Evolutionary conservation across 2,113 vertebrate species (phyloP).

Genomic region (Todiramphus saurophagus): DNA sequence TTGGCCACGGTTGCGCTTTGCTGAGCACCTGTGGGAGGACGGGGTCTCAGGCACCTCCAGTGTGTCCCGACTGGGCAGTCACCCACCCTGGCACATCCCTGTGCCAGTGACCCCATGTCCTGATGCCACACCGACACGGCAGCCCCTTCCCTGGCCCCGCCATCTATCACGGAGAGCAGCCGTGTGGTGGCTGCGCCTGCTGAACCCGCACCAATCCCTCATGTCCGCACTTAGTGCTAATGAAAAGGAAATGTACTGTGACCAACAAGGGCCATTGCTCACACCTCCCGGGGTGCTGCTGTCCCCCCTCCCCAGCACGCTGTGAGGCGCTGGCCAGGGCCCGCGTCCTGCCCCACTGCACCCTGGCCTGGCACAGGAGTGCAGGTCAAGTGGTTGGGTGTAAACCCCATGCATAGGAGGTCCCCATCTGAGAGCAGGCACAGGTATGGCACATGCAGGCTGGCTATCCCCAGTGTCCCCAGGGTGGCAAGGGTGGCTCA

Average conservation of each 20-base stretch:
- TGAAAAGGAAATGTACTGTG: slow-evolving; percentile 86
- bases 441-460: accelerated
- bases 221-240: slow-evolving; percentile 83
- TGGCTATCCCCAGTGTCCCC: not conserved
- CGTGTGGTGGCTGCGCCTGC: not conserved
- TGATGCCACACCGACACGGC: accelerated
- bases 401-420: no score
- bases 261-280: slow-evolving; percentile 82
- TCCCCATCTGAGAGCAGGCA: accelerated
- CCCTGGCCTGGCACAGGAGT: not conserved
- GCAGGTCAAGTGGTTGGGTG: not conserved
- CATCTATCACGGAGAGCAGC: slow-evolving; percentile 47
- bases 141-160: not conserved
- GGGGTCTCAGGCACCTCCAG: not conserved
- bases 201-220: slow-evolving; percentile 79
- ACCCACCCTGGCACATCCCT: accelerated
- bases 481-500: not conserved
- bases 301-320: not conserved
- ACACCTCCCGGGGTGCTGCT: slow-evolving; percentile 58
- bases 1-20: slow-evolving; percentile 86
- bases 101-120: accelerated
- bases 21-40: slow-evolving; percentile 81
- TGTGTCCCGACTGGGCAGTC: not conserved
- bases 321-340: accelerated
- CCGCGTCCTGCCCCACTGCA: accelerated